Percentiles rank a stretch among this genome's conserved stretches.
These are phyloP conservation scores for Ciona savignyi DNA, from an alignment of 23 tunicate genomes.

Conservation along the genomic window DNA sequence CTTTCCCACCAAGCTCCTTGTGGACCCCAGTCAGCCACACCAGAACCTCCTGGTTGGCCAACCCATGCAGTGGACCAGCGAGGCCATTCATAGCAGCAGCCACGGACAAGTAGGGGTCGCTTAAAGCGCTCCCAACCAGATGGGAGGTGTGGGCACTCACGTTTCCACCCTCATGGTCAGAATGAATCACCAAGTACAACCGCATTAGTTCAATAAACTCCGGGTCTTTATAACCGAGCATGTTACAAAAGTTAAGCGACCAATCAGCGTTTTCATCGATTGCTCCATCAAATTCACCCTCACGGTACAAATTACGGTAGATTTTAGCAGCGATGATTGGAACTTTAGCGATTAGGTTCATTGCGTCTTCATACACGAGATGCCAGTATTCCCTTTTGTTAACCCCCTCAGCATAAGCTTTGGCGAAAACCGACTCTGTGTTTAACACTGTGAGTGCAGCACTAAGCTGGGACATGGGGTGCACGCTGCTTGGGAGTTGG, in stretches of 20 bases:
- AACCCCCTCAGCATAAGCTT: slow-evolving; percentile 92
- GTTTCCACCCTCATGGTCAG: slow-evolving; percentile 97
- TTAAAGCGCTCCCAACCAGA: slow-evolving; percentile 91
- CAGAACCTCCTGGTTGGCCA: slow-evolving; percentile 98
- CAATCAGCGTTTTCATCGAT: slow-evolving; percentile 92
- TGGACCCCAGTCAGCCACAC: slow-evolving; percentile 94
- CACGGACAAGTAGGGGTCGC: slow-evolving; percentile 79
- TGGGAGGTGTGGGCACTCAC: slow-evolving; percentile 95
- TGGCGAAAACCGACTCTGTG: slow-evolving; percentile 80
- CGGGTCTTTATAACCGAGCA: slow-evolving; percentile 80
- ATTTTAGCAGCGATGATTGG: slow-evolving; percentile 96
- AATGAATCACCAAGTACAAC: slow-evolving; percentile 87
- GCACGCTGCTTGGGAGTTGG: slow-evolving; percentile 87
- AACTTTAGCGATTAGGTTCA: slow-evolving; percentile 94
- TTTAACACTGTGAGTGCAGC: slow-evolving; percentile 80
- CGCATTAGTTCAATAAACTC: slow-evolving; percentile 91
- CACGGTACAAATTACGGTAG: slow-evolving; percentile 78
- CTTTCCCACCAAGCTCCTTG: slow-evolving; percentile 82
- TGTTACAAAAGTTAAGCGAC: slow-evolving; percentile 96
- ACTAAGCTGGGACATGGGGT: slow-evolving; percentile 95
- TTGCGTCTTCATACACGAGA: slow-evolving; percentile 91
- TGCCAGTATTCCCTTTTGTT: slow-evolving; percentile 90
- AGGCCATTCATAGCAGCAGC: slow-evolving; percentile 99
- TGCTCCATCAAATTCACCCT: slow-evolving; percentile 63
- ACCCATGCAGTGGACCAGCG: slow-evolving; percentile 98